phyloP scores from a whole-genome alignment of 2,888 invertebrate species.

The Drosophila tanythrix region DNA sequence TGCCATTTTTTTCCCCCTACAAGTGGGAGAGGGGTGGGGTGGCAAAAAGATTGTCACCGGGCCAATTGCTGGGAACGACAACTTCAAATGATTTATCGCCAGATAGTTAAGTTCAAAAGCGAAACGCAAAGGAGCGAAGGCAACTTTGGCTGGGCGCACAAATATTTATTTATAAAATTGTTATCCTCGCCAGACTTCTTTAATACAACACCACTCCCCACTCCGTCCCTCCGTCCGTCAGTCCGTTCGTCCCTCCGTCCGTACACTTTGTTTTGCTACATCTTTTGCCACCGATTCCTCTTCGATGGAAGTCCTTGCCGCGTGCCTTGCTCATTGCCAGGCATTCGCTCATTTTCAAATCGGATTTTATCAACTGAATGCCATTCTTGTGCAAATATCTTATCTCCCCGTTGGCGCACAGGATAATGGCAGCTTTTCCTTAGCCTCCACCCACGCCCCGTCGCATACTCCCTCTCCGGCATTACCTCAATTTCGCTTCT shows the following conservation, averaged over 20 bases:
- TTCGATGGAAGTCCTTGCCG: constrained; percentile 35
- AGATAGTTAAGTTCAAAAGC: constrained; percentile 79
- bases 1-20: not conserved
- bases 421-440: constrained; percentile 75
- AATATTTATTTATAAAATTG: constrained; percentile 80
- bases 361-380: constrained; percentile 83
- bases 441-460: not conserved
- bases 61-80: constrained; percentile 71
- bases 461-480: not conserved
- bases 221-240: not conserved
- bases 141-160: constrained; percentile 65
- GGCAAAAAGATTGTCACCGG: constrained; percentile 70
- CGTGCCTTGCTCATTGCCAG: constrained; percentile 73
- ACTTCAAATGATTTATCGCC: constrained; percentile 81
- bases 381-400: constrained; percentile 83
- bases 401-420: constrained; percentile 70
- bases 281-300: constrained; percentile 31
- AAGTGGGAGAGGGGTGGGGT: not conserved
- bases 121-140: constrained; percentile 60
- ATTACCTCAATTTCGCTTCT: constrained; percentile 11
- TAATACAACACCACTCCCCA: constrained; percentile 8
- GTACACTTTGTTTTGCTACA: constrained; percentile 51
- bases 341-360: constrained; percentile 83
- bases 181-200: constrained; percentile 68
- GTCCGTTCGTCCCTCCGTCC: not conserved